phyloP scores from a whole-genome alignment of 2,888 invertebrate species.

The Aporophyla lueneburgensis region DNA sequence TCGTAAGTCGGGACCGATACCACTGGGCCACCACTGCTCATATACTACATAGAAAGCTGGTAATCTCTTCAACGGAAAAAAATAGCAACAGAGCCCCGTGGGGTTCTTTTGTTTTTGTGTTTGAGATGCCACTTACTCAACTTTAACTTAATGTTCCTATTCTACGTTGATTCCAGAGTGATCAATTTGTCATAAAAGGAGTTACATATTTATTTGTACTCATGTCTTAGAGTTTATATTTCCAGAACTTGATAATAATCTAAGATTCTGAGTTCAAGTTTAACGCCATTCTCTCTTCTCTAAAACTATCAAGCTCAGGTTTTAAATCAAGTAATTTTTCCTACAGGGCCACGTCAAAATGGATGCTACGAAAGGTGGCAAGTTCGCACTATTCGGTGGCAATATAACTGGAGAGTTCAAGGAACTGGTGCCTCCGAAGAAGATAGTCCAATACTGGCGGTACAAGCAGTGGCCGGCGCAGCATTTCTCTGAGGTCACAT shows the following conservation, averaged over 20 bases:
- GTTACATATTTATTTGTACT: no score
- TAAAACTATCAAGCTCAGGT: background rate
- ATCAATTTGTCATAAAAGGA: background rate
- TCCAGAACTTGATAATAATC: no score
- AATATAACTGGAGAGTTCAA: constrained; percentile 97
- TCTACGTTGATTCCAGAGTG: background rate
- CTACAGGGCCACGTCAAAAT: constrained; percentile 94
- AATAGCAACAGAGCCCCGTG: no score
- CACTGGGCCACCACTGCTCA: no score
- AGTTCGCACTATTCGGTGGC: constrained; percentile 97
- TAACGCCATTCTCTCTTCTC: background rate
- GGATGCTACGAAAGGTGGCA: constrained; percentile 95
- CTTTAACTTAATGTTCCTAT: background rate
- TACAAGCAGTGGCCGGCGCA: constrained; percentile 98
- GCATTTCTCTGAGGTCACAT: constrained; percentile 97
- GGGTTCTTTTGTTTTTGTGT: background rate
- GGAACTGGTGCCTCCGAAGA: constrained; percentile 95
- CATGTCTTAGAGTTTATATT: no score
- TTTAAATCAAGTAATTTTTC: background rate
- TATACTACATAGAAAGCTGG: background rate
- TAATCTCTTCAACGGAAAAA: background rate
- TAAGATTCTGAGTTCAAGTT: background rate
- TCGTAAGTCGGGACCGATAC: no score
- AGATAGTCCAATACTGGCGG: constrained; percentile 97
- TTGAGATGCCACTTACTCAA: background rate